Base-by-base conservation (phyloP, 1,140 invertebrate genomes). In the Sinonovacula constricta region DNA sequence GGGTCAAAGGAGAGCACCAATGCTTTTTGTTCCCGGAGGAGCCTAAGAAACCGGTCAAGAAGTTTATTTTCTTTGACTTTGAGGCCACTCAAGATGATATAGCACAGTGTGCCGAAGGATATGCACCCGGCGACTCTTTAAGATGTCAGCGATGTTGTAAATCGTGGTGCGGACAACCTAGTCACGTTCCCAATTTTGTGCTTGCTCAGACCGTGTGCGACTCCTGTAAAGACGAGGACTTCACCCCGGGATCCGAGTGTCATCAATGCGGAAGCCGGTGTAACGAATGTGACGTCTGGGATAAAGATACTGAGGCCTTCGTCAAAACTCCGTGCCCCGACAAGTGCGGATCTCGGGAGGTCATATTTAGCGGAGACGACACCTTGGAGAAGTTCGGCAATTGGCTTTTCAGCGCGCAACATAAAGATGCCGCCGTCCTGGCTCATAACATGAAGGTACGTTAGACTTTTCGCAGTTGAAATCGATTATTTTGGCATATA, bases 391-490 rank as follows among this genome's bases (percentile, higher is more conserved):
- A 68, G 10, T 79, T 79, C 33, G 39, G 67, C 3, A 1, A 51
- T 18, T 79, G 56, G 68, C 31, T 79, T 12, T 79, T 79, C 54
- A 49, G 56, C 3, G 39, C 33, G 10, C 1, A 56, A 15, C 59
- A 74, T 31, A 31, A 10, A 14, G 53, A n/a, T n/a, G n/a, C n/a
- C n/a, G n/a, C n/a, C n/a, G n/a, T n/a, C n/a, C n/a, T n/a, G n/a
- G n/a, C n/a, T n/a, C n/a, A n/a, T n/a, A n/a, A n/a, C n/a, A n/a
- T n/a, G n/a, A n/a, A 74, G 53, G n/a, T n/a, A n/a, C n/a, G n/a
- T n/a, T n/a, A n/a, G n/a, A n/a, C n/a, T n/a, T n/a, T n/a, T n/a
- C n/a, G n/a, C n/a, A n/a, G n/a, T n/a, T n/a, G n/a, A n/a, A n/a
- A n/a, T n/a, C n/a, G n/a, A n/a, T n/a, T n/a, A n/a, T n/a, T n/a